These are phyloP conservation scores for Cladopsammia gracilis DNA, from an alignment of 64 coral and sea anemone species.

Conservation along the genomic window DNA sequence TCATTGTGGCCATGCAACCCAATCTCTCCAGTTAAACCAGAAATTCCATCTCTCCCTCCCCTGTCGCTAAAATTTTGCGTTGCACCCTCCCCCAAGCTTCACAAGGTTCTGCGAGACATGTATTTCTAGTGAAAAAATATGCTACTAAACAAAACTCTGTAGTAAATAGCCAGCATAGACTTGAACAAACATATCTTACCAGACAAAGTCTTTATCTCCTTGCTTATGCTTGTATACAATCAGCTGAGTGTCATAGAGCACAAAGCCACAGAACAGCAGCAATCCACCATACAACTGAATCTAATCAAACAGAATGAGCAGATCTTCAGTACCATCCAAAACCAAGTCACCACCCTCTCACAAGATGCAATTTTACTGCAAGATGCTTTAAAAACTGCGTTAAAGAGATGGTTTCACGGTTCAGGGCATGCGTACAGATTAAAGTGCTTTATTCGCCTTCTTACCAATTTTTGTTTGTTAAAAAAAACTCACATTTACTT, in stretches of 20 bases:
- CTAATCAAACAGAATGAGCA: slow-evolving; percentile 5
- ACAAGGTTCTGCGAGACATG: no score
- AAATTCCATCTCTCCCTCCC: no score
- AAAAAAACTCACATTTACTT: no score
- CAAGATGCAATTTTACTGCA: neutral
- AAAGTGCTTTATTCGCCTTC: no score
- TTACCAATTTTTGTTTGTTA: no score
- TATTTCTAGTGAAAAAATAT: neutral
- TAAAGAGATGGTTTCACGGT: no score
- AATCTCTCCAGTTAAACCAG: no score
- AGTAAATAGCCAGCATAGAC: neutral
- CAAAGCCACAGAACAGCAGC: slow-evolving; percentile 88
- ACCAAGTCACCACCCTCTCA: neutral
- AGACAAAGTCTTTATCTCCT: slow-evolving; percentile 97
- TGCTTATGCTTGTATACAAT: slow-evolving; percentile 89
- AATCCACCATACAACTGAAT: slow-evolving; percentile 95
- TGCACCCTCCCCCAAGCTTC: no score
- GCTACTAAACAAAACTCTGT: neutral
- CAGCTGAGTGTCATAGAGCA: slow-evolving; percentile 96
- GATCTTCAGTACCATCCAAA: neutral
- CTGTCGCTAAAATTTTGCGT: no score
- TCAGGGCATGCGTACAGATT: no score
- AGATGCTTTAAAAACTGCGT: no score
- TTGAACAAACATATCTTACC: slow-evolving; percentile 51
- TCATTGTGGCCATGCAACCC: no score